phyloP scores from a whole-genome alignment of 2,797 vertebrate genomes.

The Champsocephalus gunnari region DNA sequence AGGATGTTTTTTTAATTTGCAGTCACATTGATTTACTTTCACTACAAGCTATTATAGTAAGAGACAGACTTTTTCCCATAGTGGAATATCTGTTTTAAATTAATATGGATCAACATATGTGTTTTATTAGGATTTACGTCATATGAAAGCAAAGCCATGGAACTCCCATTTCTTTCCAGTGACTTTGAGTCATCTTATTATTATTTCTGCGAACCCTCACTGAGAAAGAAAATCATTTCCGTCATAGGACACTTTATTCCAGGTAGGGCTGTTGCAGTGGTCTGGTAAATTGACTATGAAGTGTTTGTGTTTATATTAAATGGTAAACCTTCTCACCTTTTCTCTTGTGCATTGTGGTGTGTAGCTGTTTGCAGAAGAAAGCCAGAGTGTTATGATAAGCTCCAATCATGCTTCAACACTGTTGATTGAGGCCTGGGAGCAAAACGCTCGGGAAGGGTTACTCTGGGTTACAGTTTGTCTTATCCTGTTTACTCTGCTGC shows the following conservation, averaged over 20 bases:
- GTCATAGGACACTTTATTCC: conserved; percentile 27
- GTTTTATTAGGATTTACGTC: conserved; percentile 43
- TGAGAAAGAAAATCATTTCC: conserved; percentile 5
- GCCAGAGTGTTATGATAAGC: conserved; percentile 68
- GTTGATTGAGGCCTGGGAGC: conserved; percentile 60
- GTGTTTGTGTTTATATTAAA: conserved; percentile 35
- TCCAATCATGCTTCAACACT: conserved; percentile 56
- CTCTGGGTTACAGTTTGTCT: conserved; percentile 63
- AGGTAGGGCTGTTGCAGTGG: conserved; percentile 12
- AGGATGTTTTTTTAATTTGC: conserved; percentile 12
- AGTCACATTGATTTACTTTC: conserved; percentile 34
- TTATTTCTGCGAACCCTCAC: conserved; percentile 29
- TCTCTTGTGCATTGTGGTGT: conserved; percentile 45
- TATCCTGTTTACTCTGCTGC: conserved; percentile 73
- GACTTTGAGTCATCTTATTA: conserved; percentile 34
- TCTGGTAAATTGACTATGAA: conserved; percentile 21
- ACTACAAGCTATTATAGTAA: conserved; percentile 13
- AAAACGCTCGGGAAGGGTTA: conserved; percentile 57
- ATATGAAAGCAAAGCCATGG: conserved; percentile 31
- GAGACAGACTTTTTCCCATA: conserved; percentile 14
- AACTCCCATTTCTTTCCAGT: conserved; percentile 36
- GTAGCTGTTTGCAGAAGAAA: conserved; percentile 60
- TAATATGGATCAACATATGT: conserved; percentile 31
- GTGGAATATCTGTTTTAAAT: conserved; percentile 51
- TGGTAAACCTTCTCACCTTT: conserved; percentile 36